Conservation (phyloP, 2,888 invertebrate genomes). For the Drosophila mayaguana region DNA sequence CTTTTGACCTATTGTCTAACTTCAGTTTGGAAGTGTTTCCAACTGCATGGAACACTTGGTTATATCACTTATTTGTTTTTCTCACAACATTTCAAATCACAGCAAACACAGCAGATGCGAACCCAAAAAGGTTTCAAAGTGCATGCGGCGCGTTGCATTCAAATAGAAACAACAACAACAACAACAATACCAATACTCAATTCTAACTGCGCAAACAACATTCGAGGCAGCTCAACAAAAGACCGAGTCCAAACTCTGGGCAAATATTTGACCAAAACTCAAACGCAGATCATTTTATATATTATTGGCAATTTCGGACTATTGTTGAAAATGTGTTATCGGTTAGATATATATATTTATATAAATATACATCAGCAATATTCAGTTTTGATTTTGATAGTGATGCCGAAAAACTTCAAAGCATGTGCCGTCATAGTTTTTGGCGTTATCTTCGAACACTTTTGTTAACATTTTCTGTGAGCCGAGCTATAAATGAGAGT, state of each 20-base stretch:
- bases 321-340: background rate
- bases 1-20: background rate
- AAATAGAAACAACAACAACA: conserved; percentile 38
- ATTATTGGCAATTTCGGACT: conserved; percentile 29
- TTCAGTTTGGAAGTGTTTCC: background rate
- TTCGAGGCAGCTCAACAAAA: conserved; percentile 26
- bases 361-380: background rate
- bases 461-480: conserved; percentile 40
- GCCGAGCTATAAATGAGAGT: conserved; percentile 35
- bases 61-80: conserved; percentile 66
- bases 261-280: conserved; percentile 64
- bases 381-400: conserved; percentile 14
- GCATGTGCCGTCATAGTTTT: conserved; percentile 20
- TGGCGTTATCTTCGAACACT: conserved; percentile 45
- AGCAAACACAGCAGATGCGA: conserved; percentile 55
- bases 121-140: conserved; percentile 53
- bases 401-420: conserved; percentile 38
- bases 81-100: conserved; percentile 74
- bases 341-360: conserved; percentile 8
- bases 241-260: conserved; percentile 56
- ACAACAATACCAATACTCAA: conserved; percentile 16
- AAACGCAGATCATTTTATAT: conserved; percentile 24
- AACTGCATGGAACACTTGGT: conserved; percentile 14
- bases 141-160: conserved; percentile 38
- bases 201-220: conserved; percentile 54